Evolutionary conservation across 1,140 invertebrate species (phyloP).

Genomic region (Eulimnadia texana): DNA sequence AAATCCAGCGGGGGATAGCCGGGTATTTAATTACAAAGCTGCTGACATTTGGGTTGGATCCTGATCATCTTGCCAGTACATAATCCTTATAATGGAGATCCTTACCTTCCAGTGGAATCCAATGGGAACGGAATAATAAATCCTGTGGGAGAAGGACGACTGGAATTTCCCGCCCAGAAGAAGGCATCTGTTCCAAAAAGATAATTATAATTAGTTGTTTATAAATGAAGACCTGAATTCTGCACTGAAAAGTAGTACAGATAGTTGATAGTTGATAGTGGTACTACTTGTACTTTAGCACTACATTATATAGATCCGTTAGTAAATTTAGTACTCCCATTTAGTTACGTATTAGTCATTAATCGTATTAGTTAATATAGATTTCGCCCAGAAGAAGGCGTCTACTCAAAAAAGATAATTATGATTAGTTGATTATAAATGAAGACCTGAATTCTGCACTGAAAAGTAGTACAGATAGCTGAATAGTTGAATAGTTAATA

Average conservation of each 20-base stretch:
- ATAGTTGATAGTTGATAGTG: too few species aligned
- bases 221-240: background rate
- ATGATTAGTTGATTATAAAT: background rate
- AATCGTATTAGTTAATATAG: too few species aligned
- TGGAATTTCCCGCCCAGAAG: constrained; percentile 72
- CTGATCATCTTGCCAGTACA: too few species aligned
- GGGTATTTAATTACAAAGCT: too few species aligned
- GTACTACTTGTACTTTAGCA: too few species aligned
- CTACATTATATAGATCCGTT: too few species aligned
- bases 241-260: background rate
- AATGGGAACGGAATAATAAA: constrained; percentile 72
- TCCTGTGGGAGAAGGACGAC: constrained; percentile 57
- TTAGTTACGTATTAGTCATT: too few species aligned
- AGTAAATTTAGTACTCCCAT: too few species aligned
- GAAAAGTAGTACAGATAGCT: background rate
- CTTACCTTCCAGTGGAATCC: constrained; percentile 51
- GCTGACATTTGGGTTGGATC: too few species aligned
- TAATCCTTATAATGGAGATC: constrained; percentile 19
- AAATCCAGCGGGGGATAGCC: too few species aligned
- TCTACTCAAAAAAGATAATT: constrained; percentile 31
- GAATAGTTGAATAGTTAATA: too few species aligned
- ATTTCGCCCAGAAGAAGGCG: constrained; percentile 77
- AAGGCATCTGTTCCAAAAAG: constrained; percentile 44
- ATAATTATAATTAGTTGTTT: background rate
- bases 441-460: background rate